Base-by-base conservation (phyloP, 2,797 vertebrate species). In the Centropyge bicolor region DNA sequence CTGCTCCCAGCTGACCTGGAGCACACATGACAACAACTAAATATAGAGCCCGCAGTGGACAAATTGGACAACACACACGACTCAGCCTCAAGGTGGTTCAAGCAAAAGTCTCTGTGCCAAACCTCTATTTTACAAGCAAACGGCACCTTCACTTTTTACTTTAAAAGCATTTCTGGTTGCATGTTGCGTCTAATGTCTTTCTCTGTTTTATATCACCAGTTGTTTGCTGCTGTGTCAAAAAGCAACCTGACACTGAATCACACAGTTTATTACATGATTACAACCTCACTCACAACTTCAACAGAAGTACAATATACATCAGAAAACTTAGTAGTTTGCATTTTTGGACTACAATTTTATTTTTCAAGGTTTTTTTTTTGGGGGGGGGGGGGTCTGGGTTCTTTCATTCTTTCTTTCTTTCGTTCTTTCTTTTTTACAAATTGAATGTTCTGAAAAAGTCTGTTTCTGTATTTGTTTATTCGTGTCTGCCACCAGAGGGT, bases 1-100 rank as follows among this genome's bases (percentile, higher is more conserved):
- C 75, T 61, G 86, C 74, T 66, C 73, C 74, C 89, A 88, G 88
- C 90, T 91, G 90, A 93, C 94, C 92, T 70, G 57, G 67, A 1
- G 38, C 13, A 88, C 92, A 93, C 89, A 93, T 94, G 91, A 93
- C 93, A 83, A 78, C 78, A 76, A 75, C 95, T 94, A 95, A 93
- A 94, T 95, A 94, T 95, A 96, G 94, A 67, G 51, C 55, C 31
- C 49, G 66, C 61, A 76, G 73, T 40, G 31, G 43, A 79, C 74
- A 41, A 59, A 82, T 17, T 41, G 56, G 48, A 35, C 46, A 55
- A 13, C 45, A 60, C 24, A 46, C 8, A 63, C 48, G 55, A 65
- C 45, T 27, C 0, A 16, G 16, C 22, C 10, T 45, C 54, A 35
- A 17, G 20, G 35, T 13, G 62, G 36, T 68, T 51, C 2, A 9